Evolutionary conservation across 2,888 invertebrate genomes (phyloP).

Genomic region (Leptura quadrifasciata): DNA sequence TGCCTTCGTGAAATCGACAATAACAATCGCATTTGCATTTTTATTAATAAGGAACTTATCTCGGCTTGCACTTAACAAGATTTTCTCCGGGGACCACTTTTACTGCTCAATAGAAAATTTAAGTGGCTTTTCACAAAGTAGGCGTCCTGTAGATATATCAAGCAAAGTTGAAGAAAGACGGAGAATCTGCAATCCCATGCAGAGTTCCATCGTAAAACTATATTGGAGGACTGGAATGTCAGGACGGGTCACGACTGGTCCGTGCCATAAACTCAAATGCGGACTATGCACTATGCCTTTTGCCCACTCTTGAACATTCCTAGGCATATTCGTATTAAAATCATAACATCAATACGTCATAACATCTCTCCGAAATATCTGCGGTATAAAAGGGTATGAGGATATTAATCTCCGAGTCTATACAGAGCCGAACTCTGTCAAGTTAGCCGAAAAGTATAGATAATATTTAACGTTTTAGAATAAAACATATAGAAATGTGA

Average conservation of each 20-base stretch:
- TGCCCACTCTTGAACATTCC: slow-evolving; percentile 32
- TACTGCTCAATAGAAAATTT: slow-evolving; percentile 1
- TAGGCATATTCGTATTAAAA: slow-evolving; percentile 36
- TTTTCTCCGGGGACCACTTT: neutral
- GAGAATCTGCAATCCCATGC: slow-evolving; percentile 53
- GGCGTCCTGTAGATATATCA: neutral
- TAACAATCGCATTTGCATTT: neutral
- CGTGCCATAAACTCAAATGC: slow-evolving; percentile 46
- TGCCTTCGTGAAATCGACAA: neutral
- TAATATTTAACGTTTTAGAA: too few species aligned
- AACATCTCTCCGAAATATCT: slow-evolving; percentile 21
- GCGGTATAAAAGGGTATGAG: slow-evolving; percentile 10
- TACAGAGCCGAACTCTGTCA: neutral
- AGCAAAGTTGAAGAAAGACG: slow-evolving; percentile 26
- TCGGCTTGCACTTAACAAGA: slow-evolving; percentile 1
- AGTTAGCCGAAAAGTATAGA: too few species aligned
- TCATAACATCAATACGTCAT: slow-evolving; percentile 34
- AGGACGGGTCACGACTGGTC: slow-evolving; percentile 51
- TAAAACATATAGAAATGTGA: too few species aligned
- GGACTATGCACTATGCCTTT: slow-evolving; percentile 23
- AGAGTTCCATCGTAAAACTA: slow-evolving; percentile 54
- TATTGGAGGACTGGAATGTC: slow-evolving; percentile 56
- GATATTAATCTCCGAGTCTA: slow-evolving; percentile 20
- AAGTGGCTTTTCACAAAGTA: neutral
- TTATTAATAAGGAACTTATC: slow-evolving; percentile 13